These are phyloP conservation scores for Drosophila emarginata DNA, from an alignment of 2,888 invertebrate genomes.

Conservation along the genomic window DNA sequence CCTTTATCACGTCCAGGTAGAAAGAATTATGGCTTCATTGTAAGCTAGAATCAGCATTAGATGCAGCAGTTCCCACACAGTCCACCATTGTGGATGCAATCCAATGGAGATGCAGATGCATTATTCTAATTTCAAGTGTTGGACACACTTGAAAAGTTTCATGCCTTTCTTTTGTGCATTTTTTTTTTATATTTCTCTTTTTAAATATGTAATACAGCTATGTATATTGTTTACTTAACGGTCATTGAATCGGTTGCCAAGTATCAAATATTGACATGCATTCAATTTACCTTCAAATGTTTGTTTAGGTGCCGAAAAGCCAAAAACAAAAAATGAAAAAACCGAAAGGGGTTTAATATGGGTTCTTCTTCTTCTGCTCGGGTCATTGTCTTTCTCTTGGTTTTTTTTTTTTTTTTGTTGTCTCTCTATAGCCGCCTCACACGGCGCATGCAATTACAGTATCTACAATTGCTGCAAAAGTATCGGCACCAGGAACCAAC, in stretches of 20 bases:
- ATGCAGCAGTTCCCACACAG: constrained; percentile 55
- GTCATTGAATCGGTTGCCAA: constrained; percentile 33
- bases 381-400: constrained; percentile 42
- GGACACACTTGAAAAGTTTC: constrained; percentile 22
- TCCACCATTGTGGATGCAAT: not conserved
- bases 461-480: constrained; percentile 69
- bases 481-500: constrained; percentile 52
- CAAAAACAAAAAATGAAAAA: not conserved
- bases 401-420: constrained; percentile 12
- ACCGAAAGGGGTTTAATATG: not conserved
- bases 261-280: constrained; percentile 66
- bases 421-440: constrained; percentile 36
- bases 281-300: constrained; percentile 61
- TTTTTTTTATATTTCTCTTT: not conserved
- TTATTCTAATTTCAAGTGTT: constrained; percentile 70
- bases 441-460: constrained; percentile 75
- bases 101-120: constrained; percentile 46
- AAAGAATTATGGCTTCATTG: constrained; percentile 77
- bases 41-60: constrained; percentile 31
- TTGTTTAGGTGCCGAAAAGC: constrained; percentile 58
- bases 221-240: constrained; percentile 60
- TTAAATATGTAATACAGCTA: not conserved
- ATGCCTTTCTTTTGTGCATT: constrained; percentile 13
- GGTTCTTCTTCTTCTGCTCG: not conserved
- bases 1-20: constrained; percentile 71